phyloP scores from a whole-genome alignment of 2,888 invertebrate species.

The Andrena trimmerana region DNA sequence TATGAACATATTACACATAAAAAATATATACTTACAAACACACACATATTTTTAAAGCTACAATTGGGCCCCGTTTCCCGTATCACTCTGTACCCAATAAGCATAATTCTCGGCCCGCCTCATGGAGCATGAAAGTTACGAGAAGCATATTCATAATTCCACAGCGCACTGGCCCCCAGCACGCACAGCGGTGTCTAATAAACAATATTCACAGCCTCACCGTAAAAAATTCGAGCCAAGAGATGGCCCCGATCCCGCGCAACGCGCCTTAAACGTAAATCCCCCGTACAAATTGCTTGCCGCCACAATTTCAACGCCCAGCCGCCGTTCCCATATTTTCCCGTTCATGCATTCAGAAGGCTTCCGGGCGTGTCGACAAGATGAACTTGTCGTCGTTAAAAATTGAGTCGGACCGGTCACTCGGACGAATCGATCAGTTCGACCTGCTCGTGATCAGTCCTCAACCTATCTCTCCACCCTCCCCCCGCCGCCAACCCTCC shows the following conservation, averaged over 20 bases:
- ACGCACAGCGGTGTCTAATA: neutral
- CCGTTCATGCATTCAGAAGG: neutral
- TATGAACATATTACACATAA: too few species aligned
- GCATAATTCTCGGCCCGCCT: too few species aligned
- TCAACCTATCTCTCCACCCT: neutral
- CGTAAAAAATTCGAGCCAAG: neutral
- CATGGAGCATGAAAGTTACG: too few species aligned
- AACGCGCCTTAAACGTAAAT: neutral
- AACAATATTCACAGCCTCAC: neutral
- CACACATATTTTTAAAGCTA: too few species aligned
- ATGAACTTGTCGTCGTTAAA: conserved; percentile 3
- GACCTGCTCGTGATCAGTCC: neutral
- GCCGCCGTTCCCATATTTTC: neutral
- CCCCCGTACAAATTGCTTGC: neutral
- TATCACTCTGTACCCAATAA: too few species aligned
- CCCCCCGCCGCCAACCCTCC: too few species aligned
- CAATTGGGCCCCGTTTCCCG: too few species aligned
- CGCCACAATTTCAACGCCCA: conserved; percentile 3
- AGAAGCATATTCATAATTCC: neutral
- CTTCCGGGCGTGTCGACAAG: neutral
- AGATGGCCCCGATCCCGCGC: neutral
- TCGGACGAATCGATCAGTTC: neutral
- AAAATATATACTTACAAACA: too few species aligned
- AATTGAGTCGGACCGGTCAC: neutral
- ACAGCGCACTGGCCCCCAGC: neutral